Conservation (phyloP, 2,888 invertebrate species). For the Sinopyrophorus schimmeli region DNA sequence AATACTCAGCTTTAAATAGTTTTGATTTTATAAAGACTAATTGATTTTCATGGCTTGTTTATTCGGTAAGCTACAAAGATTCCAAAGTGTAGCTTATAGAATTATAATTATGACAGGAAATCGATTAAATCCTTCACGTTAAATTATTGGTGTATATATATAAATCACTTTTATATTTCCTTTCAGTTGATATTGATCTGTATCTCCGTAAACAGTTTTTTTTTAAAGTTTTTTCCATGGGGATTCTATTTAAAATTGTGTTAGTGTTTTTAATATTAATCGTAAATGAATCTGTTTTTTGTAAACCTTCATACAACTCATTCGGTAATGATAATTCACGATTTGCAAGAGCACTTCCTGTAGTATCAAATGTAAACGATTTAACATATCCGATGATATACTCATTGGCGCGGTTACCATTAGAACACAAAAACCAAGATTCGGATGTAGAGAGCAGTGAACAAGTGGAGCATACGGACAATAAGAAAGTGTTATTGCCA, state of each 20-base stretch:
- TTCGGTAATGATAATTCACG: no score
- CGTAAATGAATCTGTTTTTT: conserved; percentile 1
- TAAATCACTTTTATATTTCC: conserved; percentile 4
- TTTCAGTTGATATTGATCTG: conserved; percentile 5
- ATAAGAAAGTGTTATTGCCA: conserved; percentile 46
- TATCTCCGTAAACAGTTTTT: no score
- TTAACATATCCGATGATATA: conserved; percentile 2
- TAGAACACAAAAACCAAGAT: conserved; percentile 1
- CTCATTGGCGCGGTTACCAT: conserved; percentile 9
- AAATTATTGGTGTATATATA: conserved; percentile 9
- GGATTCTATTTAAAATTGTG: no score
- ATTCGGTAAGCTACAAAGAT: conserved; percentile 9
- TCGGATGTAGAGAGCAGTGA: conserved; percentile 53
- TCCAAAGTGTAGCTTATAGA: conserved; percentile 11
- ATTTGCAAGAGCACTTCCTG: no score
- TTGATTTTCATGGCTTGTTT: conserved; percentile 19
- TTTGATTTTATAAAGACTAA: conserved; percentile 4
- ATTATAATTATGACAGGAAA: conserved; percentile 10
- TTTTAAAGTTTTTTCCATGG: no score
- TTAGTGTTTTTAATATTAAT: conserved; percentile 24
- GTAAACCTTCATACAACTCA: no score
- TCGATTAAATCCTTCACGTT: conserved; percentile 8
- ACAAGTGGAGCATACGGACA: conserved; percentile 40
- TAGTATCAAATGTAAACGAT: neutral
- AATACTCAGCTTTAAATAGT: conserved; percentile 9